Conservation (phyloP, 2,113 vertebrate species). For the Candoia aspera region DNA sequence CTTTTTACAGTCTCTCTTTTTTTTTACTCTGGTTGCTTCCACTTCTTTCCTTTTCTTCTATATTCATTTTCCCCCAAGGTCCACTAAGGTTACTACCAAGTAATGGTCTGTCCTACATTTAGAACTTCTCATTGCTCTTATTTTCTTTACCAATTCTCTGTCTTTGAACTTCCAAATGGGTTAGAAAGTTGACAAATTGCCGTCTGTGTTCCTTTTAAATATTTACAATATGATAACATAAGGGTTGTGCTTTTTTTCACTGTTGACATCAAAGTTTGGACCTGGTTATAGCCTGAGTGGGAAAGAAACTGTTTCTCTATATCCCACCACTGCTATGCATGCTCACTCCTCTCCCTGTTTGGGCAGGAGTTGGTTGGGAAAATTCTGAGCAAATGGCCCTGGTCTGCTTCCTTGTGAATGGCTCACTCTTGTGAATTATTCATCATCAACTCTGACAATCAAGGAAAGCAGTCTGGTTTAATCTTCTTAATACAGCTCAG, state of each 20-base stretch:
- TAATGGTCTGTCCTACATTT: too few relatives aligned
- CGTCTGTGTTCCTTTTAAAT: not conserved
- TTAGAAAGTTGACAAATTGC: not conserved
- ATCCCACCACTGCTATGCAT: not conserved
- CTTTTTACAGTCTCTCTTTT: too few relatives aligned
- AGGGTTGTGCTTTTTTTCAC: too few relatives aligned
- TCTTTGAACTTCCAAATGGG: not conserved
- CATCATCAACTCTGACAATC: constrained; percentile 51
- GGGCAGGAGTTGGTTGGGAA: not conserved
- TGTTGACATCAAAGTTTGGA: not conserved
- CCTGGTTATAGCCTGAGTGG: not conserved
- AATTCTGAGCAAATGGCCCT: constrained; percentile 36
- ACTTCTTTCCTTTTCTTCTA: too few relatives aligned
- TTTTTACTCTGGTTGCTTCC: too few relatives aligned
- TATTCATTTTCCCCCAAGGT: too few relatives aligned
- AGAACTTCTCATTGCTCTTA: too few relatives aligned
- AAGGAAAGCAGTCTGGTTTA: constrained; percentile 38
- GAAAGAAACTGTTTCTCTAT: not conserved
- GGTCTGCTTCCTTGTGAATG: constrained; percentile 31
- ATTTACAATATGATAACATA: too few relatives aligned
- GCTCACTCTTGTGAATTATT: constrained; percentile 49
- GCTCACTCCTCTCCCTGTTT: not conserved
- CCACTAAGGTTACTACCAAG: too few relatives aligned
- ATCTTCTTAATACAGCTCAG: constrained; percentile 32
- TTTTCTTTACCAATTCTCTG: constrained; percentile 10